phyloP scores from a whole-genome alignment of 2,888 invertebrate genomes.

The Habroteleia sp. region DNA sequence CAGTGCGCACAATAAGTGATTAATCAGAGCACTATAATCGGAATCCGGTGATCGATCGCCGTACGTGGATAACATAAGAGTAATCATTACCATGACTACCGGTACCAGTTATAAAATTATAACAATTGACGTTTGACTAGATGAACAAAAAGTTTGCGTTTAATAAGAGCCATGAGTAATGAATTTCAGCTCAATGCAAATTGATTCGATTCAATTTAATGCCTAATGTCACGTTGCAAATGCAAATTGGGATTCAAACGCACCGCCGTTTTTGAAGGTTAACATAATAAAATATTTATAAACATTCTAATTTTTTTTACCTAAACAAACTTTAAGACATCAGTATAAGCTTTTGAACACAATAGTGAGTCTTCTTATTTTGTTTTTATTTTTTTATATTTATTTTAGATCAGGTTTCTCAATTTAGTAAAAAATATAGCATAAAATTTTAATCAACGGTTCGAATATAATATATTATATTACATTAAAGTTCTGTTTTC shows the following conservation, averaged over 20 bases:
- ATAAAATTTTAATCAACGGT: too few species aligned
- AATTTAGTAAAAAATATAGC: too few species aligned
- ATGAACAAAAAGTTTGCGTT: constrained; percentile 16
- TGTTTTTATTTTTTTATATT: too few species aligned
- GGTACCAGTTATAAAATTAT: constrained; percentile 69
- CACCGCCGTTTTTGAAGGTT: too few species aligned
- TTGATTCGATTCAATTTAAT: constrained; percentile 60
- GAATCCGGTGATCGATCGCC: constrained; percentile 65
- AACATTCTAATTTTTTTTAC: too few species aligned
- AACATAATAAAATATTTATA: too few species aligned
- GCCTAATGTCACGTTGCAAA: constrained; percentile 44
- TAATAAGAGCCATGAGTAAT: constrained; percentile 15
- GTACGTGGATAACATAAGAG: constrained; percentile 59
- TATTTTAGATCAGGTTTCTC: too few species aligned
- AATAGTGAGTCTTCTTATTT: too few species aligned
- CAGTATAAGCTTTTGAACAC: too few species aligned
- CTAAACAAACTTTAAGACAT: too few species aligned
- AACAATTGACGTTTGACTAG: constrained; percentile 37
- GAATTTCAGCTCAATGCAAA: constrained; percentile 21
- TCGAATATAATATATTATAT: too few species aligned
- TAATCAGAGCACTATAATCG: constrained; percentile 55
- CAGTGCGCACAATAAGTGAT: constrained; percentile 48
- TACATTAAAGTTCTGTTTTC: too few species aligned
- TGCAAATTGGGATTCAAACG: background rate
- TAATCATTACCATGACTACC: constrained; percentile 69